These are phyloP conservation scores for Numenius arquata DNA, from an alignment of 2,113 vertebrate species.

Conservation along the genomic window DNA sequence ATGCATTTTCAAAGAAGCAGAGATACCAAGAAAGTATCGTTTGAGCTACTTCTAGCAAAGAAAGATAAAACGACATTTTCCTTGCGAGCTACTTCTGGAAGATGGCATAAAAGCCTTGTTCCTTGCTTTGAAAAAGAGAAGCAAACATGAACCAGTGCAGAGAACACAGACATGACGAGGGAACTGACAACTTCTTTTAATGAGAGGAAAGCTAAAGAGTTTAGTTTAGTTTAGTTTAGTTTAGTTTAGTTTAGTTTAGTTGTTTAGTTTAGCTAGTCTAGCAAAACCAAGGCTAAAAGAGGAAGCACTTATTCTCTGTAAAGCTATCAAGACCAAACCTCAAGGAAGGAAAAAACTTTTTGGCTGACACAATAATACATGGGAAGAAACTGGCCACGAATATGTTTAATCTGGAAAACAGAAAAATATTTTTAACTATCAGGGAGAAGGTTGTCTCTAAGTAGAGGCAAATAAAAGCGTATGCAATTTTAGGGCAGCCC, in stretches of 20 bases:
- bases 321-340: not conserved
- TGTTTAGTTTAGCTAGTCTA: not conserved
- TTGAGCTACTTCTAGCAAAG: not conserved
- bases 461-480: not conserved
- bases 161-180: not conserved
- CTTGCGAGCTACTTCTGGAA: not conserved
- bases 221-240: not conserved
- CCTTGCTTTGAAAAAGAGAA: not conserved
- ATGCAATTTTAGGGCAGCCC: not conserved
- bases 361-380: not conserved
- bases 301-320: not conserved
- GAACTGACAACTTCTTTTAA: not conserved
- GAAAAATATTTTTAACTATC: fast-evolving
- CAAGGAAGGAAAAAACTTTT: not conserved
- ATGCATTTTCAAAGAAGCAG: not conserved
- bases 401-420: not conserved
- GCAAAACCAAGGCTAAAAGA: not conserved
- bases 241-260: not conserved
- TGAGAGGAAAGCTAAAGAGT: not conserved
- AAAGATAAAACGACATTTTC: not conserved
- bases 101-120: not conserved
- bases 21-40: not conserved
- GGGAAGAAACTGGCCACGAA: not conserved
- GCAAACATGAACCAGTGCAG: not conserved
- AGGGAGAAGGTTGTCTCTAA: not conserved